Base-by-base conservation (phyloP, 64 coral and sea anemone species). In the Stichodactyla helianthus region DNA sequence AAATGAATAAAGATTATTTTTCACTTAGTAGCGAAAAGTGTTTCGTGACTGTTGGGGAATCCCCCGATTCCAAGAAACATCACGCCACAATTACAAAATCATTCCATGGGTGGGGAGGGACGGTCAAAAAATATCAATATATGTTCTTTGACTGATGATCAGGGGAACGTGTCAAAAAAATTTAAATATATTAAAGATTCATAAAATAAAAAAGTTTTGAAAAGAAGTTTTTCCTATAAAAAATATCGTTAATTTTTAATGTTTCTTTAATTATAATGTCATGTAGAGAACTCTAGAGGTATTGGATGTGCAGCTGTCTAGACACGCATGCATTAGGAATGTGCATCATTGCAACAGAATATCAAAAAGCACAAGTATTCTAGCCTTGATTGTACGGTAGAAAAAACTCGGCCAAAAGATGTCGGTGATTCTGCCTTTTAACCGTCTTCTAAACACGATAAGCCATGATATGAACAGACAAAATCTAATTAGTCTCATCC, bases 371-470 rank as follows among this genome's bases (percentile, higher is more conserved):
- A 74, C 35, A 23, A 10, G 1, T 25, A 74, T 74, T 35, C 68
- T 58, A 35, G 25, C 23, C 23, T 74, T 71, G 65, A 5, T 20
- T 19, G 5, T 65, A 20, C 9, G 17, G 60, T 4, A 63, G 19
- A 22, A 65, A 19, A n/a, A 84, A 18, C 52, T 20, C 17, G 35
- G 35, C 35, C 35, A 0, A 44, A 18, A 82, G n/a, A 87, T 87
- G 65, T 74, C 68, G 0, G 79, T 93, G 15, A 74, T 74, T 11
- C 68, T 9, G n/a, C 91, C 91, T 4, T 96, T 93, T 18, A 54
- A 90, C 13, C 27, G 81, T 54, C 91, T 96, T 52, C 59, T 96
- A 25, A 96, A 87, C 56, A 77, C 93, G 1, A 89, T 96, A 74
- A 93, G 88, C 82, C 10, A 87, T 25, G 88, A 96, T 55, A n/a